These are phyloP conservation scores for Dasysyrphus albostriatus DNA, from an alignment of 2,888 invertebrate genomes.

Conservation along the genomic window DNA sequence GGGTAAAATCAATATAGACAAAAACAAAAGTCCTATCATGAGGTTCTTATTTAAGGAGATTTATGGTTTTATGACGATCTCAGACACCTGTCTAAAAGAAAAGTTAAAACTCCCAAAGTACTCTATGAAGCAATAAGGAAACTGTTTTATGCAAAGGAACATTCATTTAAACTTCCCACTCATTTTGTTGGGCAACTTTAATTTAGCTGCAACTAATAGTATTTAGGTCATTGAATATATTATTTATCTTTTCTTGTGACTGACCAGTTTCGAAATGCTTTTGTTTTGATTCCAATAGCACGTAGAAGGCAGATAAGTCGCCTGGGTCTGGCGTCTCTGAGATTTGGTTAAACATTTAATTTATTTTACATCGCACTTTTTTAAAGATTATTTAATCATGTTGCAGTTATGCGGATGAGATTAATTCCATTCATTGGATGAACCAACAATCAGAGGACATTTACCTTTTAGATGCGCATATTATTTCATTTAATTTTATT, in stretches of 20 bases:
- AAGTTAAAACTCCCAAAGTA: background rate
- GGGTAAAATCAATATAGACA: slow-evolving; percentile 68
- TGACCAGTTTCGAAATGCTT: background rate
- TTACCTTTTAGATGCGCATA: slow-evolving; percentile 52
- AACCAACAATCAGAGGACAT: slow-evolving; percentile 27
- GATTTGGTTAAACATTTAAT: background rate
- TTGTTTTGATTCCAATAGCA: slow-evolving; percentile 16
- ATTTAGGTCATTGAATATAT: slow-evolving; percentile 27
- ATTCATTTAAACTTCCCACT: background rate
- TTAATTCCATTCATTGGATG: slow-evolving; percentile 20
- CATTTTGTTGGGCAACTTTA: background rate
- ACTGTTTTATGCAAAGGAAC: background rate
- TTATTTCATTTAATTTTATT: slow-evolving; percentile 36
- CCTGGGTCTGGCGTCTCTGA: background rate
- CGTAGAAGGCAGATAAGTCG: background rate
- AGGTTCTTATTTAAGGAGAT: slow-evolving; percentile 10
- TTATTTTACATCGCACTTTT: background rate
- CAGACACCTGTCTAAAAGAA: slow-evolving; percentile 23
- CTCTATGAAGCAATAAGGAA: background rate
- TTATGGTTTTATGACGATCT: slow-evolving; percentile 13
- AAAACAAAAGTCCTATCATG: slow-evolving; percentile 6
- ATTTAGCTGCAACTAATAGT: background rate
- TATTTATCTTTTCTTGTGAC: background rate
- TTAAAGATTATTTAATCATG: background rate
- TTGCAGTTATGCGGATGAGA: background rate